Conservation (phyloP, 2,888 invertebrate genomes). For the Apomyelois bistriatella region DNA sequence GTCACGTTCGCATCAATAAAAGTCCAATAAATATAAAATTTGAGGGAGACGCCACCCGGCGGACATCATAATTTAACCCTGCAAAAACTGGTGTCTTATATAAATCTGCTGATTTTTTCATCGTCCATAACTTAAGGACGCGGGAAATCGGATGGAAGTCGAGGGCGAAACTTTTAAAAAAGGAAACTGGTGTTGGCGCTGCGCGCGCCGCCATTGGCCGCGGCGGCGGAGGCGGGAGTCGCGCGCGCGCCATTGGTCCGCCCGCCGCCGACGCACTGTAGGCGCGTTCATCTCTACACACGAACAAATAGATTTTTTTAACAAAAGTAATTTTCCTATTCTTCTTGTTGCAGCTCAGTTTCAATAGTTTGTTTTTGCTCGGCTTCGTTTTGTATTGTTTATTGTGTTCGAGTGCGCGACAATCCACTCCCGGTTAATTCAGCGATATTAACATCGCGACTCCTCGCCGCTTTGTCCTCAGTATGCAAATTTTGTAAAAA, state of each 20-base stretch:
- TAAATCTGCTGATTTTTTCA: slow-evolving; percentile 72
- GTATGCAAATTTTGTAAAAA: slow-evolving; percentile 71
- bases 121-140: slow-evolving; percentile 71
- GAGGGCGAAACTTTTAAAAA: slow-evolving; percentile 78
- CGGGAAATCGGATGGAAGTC: slow-evolving; percentile 79
- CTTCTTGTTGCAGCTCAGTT: slow-evolving; percentile 74
- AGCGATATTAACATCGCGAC: slow-evolving; percentile 65
- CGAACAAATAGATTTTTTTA: slow-evolving; percentile 78
- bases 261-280: slow-evolving; percentile 56
- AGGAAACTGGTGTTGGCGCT: slow-evolving; percentile 70
- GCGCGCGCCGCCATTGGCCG: slow-evolving; percentile 57
- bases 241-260: slow-evolving; percentile 62
- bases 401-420: slow-evolving; percentile 68
- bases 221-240: slow-evolving; percentile 62
- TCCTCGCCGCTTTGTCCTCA: slow-evolving; percentile 43
- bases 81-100: slow-evolving; percentile 68
- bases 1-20: slow-evolving; percentile 42
- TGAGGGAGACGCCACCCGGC: slow-evolving; percentile 23
- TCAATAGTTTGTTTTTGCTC: slow-evolving; percentile 75
- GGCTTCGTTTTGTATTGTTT: slow-evolving; percentile 75
- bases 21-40: slow-evolving; percentile 47
- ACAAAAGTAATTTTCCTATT: slow-evolving; percentile 80
- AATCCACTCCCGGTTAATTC: slow-evolving; percentile 76
- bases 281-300: slow-evolving; percentile 73
- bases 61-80: slow-evolving; percentile 69